Conservation (phyloP, 2,888 invertebrate genomes). For the Lasius fuliginosus region DNA sequence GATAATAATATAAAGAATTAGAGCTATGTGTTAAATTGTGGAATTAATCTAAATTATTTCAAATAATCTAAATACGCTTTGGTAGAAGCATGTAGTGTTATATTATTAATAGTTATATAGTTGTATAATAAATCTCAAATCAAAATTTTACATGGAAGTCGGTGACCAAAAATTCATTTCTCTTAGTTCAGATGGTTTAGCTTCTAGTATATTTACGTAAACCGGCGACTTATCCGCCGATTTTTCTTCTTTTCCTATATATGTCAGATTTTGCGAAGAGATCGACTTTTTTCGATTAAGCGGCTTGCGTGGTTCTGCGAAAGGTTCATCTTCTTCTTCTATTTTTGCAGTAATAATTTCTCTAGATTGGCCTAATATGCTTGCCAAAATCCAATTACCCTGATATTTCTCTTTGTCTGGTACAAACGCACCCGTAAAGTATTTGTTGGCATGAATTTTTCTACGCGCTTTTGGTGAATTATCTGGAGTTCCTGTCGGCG, state of each 20-base stretch:
- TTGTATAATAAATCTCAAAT: background rate
- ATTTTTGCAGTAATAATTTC: constrained; percentile 88
- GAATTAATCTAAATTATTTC: constrained; percentile 28
- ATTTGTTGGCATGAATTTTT: constrained; percentile 88
- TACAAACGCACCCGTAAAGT: constrained; percentile 87
- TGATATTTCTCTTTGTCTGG: constrained; percentile 85
- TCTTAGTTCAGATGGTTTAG: constrained; percentile 91
- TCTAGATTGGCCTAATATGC: constrained; percentile 90
- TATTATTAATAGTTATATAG: constrained; percentile 6
- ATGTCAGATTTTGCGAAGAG: constrained; percentile 84
- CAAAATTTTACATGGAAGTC: constrained; percentile 90
- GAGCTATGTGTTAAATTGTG: background rate
- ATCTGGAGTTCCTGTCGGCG: constrained; percentile 89
- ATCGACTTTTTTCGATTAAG: constrained; percentile 85
- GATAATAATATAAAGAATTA: constrained; percentile 27
- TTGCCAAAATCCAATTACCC: constrained; percentile 90
- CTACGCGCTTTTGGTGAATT: constrained; percentile 88
- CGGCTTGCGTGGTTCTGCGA: constrained; percentile 74
- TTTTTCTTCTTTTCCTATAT: constrained; percentile 81
- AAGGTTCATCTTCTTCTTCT: constrained; percentile 88
- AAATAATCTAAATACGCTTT: constrained; percentile 34
- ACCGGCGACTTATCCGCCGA: constrained; percentile 80
- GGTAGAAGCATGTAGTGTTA: constrained; percentile 17
- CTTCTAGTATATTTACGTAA: constrained; percentile 84
- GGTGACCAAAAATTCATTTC: constrained; percentile 96